phyloP scores from a whole-genome alignment of 2,888 invertebrate species.

The Omphaloscelis lunosa region DNA sequence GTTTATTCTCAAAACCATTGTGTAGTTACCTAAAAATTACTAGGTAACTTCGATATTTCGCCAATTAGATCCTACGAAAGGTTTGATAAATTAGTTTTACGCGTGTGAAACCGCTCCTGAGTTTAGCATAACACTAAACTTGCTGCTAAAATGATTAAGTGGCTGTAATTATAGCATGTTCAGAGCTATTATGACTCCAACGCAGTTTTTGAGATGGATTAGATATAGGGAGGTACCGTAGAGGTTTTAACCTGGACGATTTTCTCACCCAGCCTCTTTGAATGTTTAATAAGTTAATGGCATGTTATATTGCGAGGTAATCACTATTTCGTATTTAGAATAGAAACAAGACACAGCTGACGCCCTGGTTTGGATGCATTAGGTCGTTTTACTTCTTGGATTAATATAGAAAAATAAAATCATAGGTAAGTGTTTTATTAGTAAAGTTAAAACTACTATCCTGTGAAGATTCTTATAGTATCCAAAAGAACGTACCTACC shows the following conservation, averaged over 20 bases:
- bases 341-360: background rate
- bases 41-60: background rate
- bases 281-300: background rate
- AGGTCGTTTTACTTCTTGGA: background rate
- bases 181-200: constrained; percentile 24
- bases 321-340: background rate
- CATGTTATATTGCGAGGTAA: background rate
- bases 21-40: background rate
- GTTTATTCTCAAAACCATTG: background rate
- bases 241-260: background rate
- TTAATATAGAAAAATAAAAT: background rate
- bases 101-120: constrained; percentile 44
- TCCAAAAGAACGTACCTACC: background rate
- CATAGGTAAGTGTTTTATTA: background rate
- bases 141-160: constrained; percentile 52
- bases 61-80: constrained; percentile 30
- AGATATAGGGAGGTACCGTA: background rate
- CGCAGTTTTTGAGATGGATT: constrained; percentile 14
- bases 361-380: no score
- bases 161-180: constrained; percentile 48
- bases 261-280: background rate
- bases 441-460: background rate
- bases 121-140: constrained; percentile 44
- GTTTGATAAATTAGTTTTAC: constrained; percentile 47
- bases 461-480: background rate